Evolutionary conservation across 2,797 vertebrate genomes (phyloP), one percentile per base, ranked within the genome.

Genomic region (Tenualosa ilisha): DNA sequence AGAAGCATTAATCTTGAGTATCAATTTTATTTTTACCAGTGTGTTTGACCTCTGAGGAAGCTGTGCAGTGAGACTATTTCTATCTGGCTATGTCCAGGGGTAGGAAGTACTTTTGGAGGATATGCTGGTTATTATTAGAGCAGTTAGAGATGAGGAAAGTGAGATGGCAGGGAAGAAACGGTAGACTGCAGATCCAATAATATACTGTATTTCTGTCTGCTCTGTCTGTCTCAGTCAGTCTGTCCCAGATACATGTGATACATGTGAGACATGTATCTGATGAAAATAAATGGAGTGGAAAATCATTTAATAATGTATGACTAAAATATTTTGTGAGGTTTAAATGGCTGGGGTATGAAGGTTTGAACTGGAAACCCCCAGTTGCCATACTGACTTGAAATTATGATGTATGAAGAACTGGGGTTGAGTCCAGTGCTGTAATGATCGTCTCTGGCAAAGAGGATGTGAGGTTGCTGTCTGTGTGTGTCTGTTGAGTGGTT

Each of bases 81-180:
- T 85, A 54, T 88, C 24, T 63, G 26, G 50, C 85, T 81, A 86
- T 87, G 84, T 86, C 82, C 81, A 61, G 43, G 61, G 79, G 87
- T 85, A 37, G 86, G 87, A 53, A 83, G 79, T 82, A 53, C 72
- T 65, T 54, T 82, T 5, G 83, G 31, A 46, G 83, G 59, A 81
- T 49, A 61, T 85, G 87, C 82, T 56, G 46, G 81, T 75, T 91
- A 88, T 89, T 90, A 89, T 88, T 89, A 90, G 86, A 82, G 6
- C 3, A 17, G 56, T 72, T 85, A n/a, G 24, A 85, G 85, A 90
- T 88, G 72, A 84, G 87, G 86, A 81, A 86, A 63, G 65, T 46
- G 54, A 85, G 82, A 86, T 85, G 54, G 61, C 81, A 82, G 49
- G 86, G 84, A 83, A 81, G 84, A 75, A 82, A 68, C 85, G 82